Conservation (phyloP, 2,113 vertebrate species). For the Hydrochoerus hydrochaeris region DNA sequence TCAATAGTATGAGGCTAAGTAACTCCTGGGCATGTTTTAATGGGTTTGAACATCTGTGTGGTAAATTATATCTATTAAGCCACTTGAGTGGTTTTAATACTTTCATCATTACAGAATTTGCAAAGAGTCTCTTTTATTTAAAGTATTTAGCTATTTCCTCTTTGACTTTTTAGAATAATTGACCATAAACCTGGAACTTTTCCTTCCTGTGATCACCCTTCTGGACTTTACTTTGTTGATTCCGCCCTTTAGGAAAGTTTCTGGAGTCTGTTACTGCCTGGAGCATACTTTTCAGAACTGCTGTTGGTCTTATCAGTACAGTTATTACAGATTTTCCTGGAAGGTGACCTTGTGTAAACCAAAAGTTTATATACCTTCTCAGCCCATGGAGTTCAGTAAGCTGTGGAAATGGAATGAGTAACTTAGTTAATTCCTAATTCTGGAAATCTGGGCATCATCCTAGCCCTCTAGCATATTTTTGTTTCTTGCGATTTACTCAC, state of each 20-base stretch:
- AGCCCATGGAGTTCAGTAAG: conserved; percentile 45
- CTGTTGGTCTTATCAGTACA: conserved; percentile 30
- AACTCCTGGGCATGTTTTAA: conserved; percentile 70
- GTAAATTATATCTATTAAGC: conserved; percentile 77
- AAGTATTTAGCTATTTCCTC: neutral
- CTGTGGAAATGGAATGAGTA: conserved; percentile 50
- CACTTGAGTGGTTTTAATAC: conserved; percentile 68
- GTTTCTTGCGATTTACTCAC: neutral
- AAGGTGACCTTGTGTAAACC: conserved; percentile 53
- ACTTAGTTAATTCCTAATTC: conserved; percentile 61
- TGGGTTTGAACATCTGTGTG: conserved; percentile 79
- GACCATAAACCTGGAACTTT: neutral
- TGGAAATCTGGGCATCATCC: conserved; percentile 19
- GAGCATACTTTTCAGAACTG: conserved; percentile 28
- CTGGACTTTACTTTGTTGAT: conserved; percentile 55
- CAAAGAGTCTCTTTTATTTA: neutral
- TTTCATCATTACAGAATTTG: conserved; percentile 75
- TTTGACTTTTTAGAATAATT: conserved; percentile 59
- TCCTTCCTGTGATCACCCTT: conserved; percentile 51
- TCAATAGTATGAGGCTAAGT: conserved; percentile 60
- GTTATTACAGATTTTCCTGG: conserved; percentile 34
- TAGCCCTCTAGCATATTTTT: neutral
- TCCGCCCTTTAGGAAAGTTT: conserved; percentile 56
- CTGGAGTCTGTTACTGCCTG: conserved; percentile 14
- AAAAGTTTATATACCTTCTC: conserved; percentile 12